Evolutionary conservation across 2,888 invertebrate species (phyloP), one percentile per base, ranked within the genome.

Genomic region (Macrophya annulata): DNA sequence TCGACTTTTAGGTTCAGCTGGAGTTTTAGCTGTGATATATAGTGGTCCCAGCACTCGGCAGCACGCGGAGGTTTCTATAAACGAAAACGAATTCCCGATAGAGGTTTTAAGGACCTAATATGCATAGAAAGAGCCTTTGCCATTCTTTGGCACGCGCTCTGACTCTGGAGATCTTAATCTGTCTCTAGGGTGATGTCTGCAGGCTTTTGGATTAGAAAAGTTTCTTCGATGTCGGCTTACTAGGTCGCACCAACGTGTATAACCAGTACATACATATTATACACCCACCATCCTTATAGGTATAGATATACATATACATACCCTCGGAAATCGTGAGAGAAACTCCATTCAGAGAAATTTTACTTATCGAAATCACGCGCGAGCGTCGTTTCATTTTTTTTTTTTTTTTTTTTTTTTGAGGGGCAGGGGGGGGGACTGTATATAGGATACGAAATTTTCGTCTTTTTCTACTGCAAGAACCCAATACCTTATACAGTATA

Each of bases 71-170:
- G 83, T 83, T 81, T 83, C 83, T 83, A 83, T 83, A 83, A 83
- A 68, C 83, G 83, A 83, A 83, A 83, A 83, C 81, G 83, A 83
- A 83, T 84, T 77, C 84, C 84, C 76, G 77, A 77, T 84, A 77
- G 77, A 84, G 76, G 40, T 84, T 84, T 84, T 84, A 84, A 77
- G 65, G 65, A 59, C 62, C 72, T 77, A 84, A 84, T 84, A 84
- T 84, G 84, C 84, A 84, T 84, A 84, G 62, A 84, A 84, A 84
- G 84, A 65, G 84, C 77, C 77, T 84, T 51, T 77, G 21, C 65
- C 77, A 65, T 84, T 84, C 65, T 62, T 77, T 51, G 77, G 77
- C 59, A 84, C 65, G 84, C 84, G 83, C 43, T 83, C 51, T 37
- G 83, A 83, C 83, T 83, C 68, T 25, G 17, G 83, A 83, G 83